phyloP scores from a whole-genome alignment of 2,888 invertebrate species.

The Ectemnius lituratus region DNA sequence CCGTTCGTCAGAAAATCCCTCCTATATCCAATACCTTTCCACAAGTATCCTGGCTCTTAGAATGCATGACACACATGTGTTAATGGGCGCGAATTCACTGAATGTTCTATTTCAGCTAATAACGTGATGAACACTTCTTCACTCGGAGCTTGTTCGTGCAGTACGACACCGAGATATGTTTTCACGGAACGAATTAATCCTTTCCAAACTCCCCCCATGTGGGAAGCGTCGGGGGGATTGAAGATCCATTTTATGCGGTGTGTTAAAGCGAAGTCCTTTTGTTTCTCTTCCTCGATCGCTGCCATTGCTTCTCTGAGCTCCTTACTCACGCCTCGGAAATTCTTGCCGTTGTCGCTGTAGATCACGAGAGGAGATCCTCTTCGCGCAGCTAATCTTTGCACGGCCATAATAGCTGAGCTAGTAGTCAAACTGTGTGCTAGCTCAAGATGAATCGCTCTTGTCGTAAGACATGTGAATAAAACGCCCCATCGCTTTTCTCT shows the following conservation, averaged over 20 bases:
- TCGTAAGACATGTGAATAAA: background rate
- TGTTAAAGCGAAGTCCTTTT: background rate
- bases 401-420: background rate
- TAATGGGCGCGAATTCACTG: background rate
- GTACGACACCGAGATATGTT: background rate
- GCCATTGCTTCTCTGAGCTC: background rate
- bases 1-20: too few relatives aligned
- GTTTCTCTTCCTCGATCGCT: background rate
- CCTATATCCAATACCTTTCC: too few relatives aligned
- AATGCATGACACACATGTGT: too few relatives aligned
- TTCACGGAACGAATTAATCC: background rate
- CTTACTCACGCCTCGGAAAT: background rate
- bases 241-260: background rate
- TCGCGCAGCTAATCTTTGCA: slow-evolving; percentile 4
- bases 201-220: slow-evolving; percentile 10
- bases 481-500: slow-evolving; percentile 10
- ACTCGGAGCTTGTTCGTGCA: background rate
- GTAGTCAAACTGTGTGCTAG: background rate
- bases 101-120: background rate
- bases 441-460: background rate
- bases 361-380: background rate
- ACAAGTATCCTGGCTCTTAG: too few relatives aligned
- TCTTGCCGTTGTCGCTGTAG: slow-evolving; percentile 1
- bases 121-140: slow-evolving; percentile 6
- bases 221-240: slow-evolving; percentile 2